phyloP scores from a whole-genome alignment of 2,888 invertebrate genomes.

The Oscheius sp. region DNA sequence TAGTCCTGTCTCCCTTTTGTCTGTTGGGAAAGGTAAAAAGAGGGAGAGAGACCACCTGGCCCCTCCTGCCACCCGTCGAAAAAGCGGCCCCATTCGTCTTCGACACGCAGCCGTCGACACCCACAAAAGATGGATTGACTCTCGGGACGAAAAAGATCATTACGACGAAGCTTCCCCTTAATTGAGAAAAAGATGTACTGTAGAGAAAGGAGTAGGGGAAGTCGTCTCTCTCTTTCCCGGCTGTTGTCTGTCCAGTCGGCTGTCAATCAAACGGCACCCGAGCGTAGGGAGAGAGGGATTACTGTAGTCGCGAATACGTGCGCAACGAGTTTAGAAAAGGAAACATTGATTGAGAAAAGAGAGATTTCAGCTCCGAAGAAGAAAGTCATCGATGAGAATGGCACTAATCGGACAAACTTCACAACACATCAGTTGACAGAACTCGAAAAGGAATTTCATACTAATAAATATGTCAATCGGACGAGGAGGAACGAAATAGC shows the following conservation, averaged over 20 bases:
- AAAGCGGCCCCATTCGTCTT: conserved; percentile 29
- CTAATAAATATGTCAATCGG: conserved; percentile 96
- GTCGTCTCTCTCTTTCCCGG: not conserved
- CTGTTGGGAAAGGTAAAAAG: not conserved
- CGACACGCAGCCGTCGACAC: conserved; percentile 27
- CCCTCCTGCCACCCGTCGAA: conserved; percentile 18
- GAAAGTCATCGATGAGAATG: conserved; percentile 55
- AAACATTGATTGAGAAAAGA: not conserved
- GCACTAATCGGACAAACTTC: conserved; percentile 85
- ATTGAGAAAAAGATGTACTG: too few relatives aligned
- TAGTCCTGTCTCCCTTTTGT: conserved; percentile 2
- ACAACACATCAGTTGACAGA: conserved; percentile 99
- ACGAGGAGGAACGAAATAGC: conserved; percentile 97
- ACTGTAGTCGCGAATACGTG: conserved; percentile 18
- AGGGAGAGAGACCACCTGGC: conserved; percentile 18
- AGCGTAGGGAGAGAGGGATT: conserved; percentile 2
- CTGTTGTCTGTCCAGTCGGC: conserved; percentile 26
- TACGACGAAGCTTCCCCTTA: not conserved
- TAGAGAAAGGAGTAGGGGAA: not conserved
- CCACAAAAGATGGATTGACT: conserved; percentile 19
- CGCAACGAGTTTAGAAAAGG: conserved; percentile 16
- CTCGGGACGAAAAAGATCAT: not conserved
- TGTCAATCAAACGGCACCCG: conserved; percentile 26
- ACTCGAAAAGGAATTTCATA: conserved; percentile 98
- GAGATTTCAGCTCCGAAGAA: conserved; percentile 48